Evolutionary conservation across 2,797 vertebrate genomes (phyloP), one percentile per base, ranked within the genome.

Genomic region (Taenioides sp.): DNA sequence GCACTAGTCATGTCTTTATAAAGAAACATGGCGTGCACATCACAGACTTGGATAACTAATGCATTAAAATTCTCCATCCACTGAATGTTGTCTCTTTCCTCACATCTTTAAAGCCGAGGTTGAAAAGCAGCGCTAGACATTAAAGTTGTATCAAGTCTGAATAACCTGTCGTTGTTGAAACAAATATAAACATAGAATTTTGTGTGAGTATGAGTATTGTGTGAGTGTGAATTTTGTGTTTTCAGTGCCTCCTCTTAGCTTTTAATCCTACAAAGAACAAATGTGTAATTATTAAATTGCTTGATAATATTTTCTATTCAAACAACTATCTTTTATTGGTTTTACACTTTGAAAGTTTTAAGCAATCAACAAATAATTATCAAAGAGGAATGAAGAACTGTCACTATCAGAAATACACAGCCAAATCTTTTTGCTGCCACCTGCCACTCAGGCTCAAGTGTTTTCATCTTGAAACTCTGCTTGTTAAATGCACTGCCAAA

Each of bases 401-500:
- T 4, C 65, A 58, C 59, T 49, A 75, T 69, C 69, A 52, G 43
- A 49, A 57, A 20, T 16, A 14, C 47, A 75, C 64, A 16, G 37
- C 72, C 49, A 80, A 73, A 77, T 31, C 0, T 22, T 67, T 69
- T 68, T 74, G 17, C 27, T 52, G 57, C 59, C 14, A 66, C 55
- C 54, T 58, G 69, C 57, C 57, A 27, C 28, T 71, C 49, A 27
- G 11, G 54, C 55, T 16, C 54, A 65, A 57, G 60, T 71, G 75
- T 60, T 70, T 67, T 62, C 43, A 43, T 62, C 12, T 28, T 50
- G 59, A 25, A 62, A 55, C 65, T 68, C 40, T 9, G 34, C 34
- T 37, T 28, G n/a, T 67, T 77, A 54, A 64, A 34, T 77, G 65
- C 9, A 62, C 1, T 58, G 67, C 20, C 67, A 70, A 27, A 47